phyloP scores from a whole-genome alignment of 2,888 invertebrate genomes.

The Trichacis sp. region DNA sequence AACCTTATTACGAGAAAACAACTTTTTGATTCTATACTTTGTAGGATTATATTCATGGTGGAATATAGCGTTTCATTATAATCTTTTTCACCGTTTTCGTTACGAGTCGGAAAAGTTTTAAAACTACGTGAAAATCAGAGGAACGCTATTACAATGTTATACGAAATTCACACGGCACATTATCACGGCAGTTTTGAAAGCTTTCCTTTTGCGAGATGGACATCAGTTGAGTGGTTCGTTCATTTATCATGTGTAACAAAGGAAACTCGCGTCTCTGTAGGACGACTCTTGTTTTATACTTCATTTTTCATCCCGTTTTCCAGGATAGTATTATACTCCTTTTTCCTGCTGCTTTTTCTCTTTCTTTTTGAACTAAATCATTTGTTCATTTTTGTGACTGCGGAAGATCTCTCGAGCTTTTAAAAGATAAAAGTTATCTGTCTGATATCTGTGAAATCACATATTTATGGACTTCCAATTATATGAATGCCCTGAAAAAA shows the following conservation, averaged over 20 bases:
- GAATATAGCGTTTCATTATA: too few species aligned
- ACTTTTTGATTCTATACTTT: too few species aligned
- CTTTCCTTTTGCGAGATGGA: slow-evolving; percentile 27
- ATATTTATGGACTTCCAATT: too few species aligned
- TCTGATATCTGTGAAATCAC: too few species aligned
- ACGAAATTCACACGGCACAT: slow-evolving; percentile 22
- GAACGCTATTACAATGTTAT: too few species aligned
- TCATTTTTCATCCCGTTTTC: slow-evolving; percentile 34
- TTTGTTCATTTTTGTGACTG: slow-evolving; percentile 30
- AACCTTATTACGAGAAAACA: too few species aligned
- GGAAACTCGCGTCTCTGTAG: slow-evolving; percentile 24
- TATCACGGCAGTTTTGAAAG: slow-evolving; percentile 29
- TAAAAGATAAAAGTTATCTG: slow-evolving; percentile 10
- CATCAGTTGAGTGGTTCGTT: slow-evolving; percentile 32
- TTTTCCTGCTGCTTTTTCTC: slow-evolving; percentile 5
- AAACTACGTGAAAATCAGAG: too few species aligned
- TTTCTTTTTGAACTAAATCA: slow-evolving; percentile 12
- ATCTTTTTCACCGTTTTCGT: too few species aligned
- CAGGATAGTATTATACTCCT: slow-evolving; percentile 23
- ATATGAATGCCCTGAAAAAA: too few species aligned
- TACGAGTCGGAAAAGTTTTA: too few species aligned
- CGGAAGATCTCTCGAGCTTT: slow-evolving; percentile 24
- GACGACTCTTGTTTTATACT: slow-evolving; percentile 39
- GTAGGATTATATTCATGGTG: too few species aligned
- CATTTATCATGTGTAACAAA: slow-evolving; percentile 36